Conservation (phyloP, 2,113 vertebrate genomes). For the Peromyscus californicus region DNA sequence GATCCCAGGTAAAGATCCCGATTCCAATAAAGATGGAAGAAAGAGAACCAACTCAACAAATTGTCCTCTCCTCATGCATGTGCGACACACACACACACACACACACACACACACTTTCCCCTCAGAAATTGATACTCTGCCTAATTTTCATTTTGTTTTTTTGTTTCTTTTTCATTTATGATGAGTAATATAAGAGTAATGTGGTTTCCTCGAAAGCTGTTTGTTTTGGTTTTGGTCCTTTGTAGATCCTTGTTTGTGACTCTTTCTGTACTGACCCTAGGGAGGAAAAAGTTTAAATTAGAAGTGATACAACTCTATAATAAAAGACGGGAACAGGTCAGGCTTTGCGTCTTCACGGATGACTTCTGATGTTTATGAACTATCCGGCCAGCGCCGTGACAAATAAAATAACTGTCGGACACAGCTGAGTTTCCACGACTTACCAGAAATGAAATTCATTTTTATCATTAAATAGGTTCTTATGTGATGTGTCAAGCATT, state of each 20-base stretch:
- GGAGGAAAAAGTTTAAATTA: neutral
- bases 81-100: no score
- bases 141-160: neutral
- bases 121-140: neutral
- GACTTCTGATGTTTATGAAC: neutral
- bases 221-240: no score
- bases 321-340: neutral
- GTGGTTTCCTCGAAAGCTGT: no score
- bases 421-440: neutral
- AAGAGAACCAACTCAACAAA: neutral
- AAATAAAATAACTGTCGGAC: neutral
- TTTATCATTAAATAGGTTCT: neutral
- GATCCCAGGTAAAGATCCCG: neutral
- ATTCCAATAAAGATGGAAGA: neutral
- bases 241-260: neutral
- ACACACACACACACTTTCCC: neutral
- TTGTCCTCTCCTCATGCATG: neutral
- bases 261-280: neutral
- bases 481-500: neutral
- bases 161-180: neutral
- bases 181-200: no score
- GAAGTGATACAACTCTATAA: neutral
- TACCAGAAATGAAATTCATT: neutral
- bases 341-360: neutral
- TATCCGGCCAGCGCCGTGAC: neutral